phyloP scores from a whole-genome alignment of 2,113 vertebrate species.

The Hepsetus odoe region DNA sequence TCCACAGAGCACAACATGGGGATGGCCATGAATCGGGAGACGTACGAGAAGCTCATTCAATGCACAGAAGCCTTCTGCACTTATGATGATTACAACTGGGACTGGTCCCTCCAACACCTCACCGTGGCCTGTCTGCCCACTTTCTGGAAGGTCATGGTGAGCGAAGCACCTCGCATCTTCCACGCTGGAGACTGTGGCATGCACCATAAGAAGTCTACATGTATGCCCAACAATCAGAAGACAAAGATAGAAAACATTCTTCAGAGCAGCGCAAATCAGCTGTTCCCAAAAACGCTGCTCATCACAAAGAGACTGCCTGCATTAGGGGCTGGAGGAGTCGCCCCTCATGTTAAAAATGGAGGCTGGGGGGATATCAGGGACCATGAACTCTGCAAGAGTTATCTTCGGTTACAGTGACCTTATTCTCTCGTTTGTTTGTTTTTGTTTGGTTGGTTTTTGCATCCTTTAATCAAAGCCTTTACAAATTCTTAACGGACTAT shows the following conservation, averaged over 20 bases:
- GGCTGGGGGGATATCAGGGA: conserved; percentile 99
- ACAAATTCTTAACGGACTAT: conserved; percentile 76
- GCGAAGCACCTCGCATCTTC: conserved; percentile 90
- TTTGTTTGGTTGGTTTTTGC: conserved; percentile 72
- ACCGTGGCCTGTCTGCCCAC: conserved; percentile 91
- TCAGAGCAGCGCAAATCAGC: conserved; percentile 84
- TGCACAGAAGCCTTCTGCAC: conserved; percentile 98
- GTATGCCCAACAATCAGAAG: conserved; percentile 88
- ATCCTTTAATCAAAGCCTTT: conserved; percentile 79
- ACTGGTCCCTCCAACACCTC: conserved; percentile 96
- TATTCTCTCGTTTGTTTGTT: conserved; percentile 66
- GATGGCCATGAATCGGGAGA: conserved; percentile 87
- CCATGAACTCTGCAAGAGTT: conserved; percentile 98
- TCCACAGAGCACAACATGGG: conserved; percentile 99
- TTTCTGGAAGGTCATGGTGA: conserved; percentile 96
- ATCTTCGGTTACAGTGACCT: conserved; percentile 93
- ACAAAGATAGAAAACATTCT: conserved; percentile 91
- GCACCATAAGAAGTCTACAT: conserved; percentile 92
- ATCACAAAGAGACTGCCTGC: conserved; percentile 86
- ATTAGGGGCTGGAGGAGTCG: conserved; percentile 80
- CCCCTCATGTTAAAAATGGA: conserved; percentile 96
- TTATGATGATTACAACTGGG: conserved; percentile 99
- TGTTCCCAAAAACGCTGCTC: conserved; percentile 88
- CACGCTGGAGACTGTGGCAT: conserved; percentile 97
- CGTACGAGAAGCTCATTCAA: conserved; percentile 85